Evolutionary conservation across 2,797 vertebrate species (phyloP), one percentile per base, ranked within the genome.

Genomic region (Anniella stebbinsi): DNA sequence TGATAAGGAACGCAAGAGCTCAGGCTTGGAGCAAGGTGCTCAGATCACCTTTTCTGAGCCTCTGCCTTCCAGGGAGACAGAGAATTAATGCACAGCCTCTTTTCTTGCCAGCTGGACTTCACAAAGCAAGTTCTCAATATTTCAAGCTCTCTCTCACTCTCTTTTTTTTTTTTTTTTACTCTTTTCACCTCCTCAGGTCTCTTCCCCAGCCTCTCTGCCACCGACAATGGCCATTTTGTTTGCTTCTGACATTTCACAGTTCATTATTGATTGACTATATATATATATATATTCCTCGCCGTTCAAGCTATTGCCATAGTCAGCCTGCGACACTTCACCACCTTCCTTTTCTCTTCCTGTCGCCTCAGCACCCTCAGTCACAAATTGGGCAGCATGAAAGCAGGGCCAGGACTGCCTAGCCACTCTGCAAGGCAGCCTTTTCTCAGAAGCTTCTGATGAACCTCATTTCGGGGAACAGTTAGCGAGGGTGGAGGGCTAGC

Each of bases 61-160:
- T 33, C 60, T 66, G n/a, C 13, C 63, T 86, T 80, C 75, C 66
- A 33, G 63, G 60, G 82, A 28, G 45, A 36, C 4, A 3, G 66
- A 18, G 51, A 15, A 86, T 89, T 85, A 85, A 70, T n/a, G 41
- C 25, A 57, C 82, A 38, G 15, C 48, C 36, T 2, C 3, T 54
- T 25, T 88, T 60, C 33, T 54, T 72, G n/a, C 75, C 75, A 36
- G 76, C 66, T 21, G 75, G 45, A 83, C 41, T 25, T 36, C 17
- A 60, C 76, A 72, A 45, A 63, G 36, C 66, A 2, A 73, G 67
- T 86, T 38, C 84, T 86, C 76, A 86, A 80, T 86, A 45, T 86
- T 48, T 85, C 88, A 80, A 86, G 51, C 2, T 30, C 54, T 17
- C 17, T 23, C 54, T 45, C n/a, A 10, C n/a, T n/a, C n/a, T n/a